Base-by-base conservation (phyloP, 1,140 invertebrate species). In the Thalassaphorura encarpata region DNA sequence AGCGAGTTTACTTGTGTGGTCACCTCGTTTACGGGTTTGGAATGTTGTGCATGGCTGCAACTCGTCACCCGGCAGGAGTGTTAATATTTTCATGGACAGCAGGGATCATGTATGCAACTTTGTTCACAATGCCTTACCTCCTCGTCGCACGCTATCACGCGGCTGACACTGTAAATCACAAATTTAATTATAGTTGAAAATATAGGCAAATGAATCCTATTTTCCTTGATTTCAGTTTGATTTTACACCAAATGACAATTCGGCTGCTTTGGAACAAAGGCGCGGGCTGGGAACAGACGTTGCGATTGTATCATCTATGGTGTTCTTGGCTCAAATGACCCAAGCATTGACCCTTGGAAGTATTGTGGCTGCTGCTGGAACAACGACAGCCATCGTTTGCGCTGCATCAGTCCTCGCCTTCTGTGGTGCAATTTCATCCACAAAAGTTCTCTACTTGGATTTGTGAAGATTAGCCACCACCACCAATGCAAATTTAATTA, bases 41-140 rank as follows among this genome's bases (percentile, higher is more conserved):
- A 11, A 95, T 96, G 90, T 76, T 87, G 54, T 67, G 89, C 46
- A 88, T 97, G 83, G 89, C 88, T 0, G 56, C 86, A 2, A 79
- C 81, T 0, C 79, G 84, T 43, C 81, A 85, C 58, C 83, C 80
- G 55, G 73, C 79, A 21, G 85, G 84, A n/a, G 89, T 92, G 0
- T 83, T 94, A 39, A 64, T 92, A 5, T 90, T 92, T 66, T 92
- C 89, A 36, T 87, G 85, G 80, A 84, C 87, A 0, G 89, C 89
- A 2, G 93, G 93, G 0, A 83, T 97, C 26, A 94, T 96, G 90
- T 97, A 97, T 71, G 92, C 92, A 0, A 97, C 93, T 0, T 75
- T 97, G 13, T 97, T 97, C 70, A 97, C 92, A 2, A 93, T 97
- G 89, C 93, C 93, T 1, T 97, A 95, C 69, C 72, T 97, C 15